Evolutionary conservation across 2,888 invertebrate species (phyloP), one percentile per base, ranked within the genome.

Genomic region (Entomobrya multifasciata): DNA sequence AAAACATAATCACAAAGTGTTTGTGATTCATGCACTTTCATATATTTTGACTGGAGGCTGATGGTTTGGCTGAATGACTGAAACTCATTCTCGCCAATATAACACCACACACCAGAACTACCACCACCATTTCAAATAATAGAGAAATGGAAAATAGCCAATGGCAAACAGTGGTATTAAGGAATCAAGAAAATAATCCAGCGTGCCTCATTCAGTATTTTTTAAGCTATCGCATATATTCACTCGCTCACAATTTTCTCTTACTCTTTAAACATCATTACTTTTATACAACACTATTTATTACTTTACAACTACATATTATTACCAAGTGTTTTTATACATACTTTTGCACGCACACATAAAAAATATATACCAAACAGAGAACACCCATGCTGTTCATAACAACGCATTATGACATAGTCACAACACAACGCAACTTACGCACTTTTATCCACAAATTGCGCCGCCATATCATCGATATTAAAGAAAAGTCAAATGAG

Each of bases 291-390:
- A n/a, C n/a, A n/a, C n/a, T n/a, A n/a, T n/a, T n/a, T n/a, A n/a
- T n/a, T n/a, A n/a, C n/a, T n/a, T n/a, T n/a, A n/a, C n/a, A n/a
- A n/a, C n/a, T n/a, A n/a, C n/a, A n/a, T n/a, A n/a, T n/a, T n/a
- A n/a, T n/a, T n/a, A n/a, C n/a, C n/a, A n/a, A n/a, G n/a, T n/a
- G n/a, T n/a, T 70, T 47, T 70, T n/a, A 70, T 70, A 70, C 25
- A 70, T 70, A 44, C 70, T 47, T 70, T 70, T 25, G 15, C 70
- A 49, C 67, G 36, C 70, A 70, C 70, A 70, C 70, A 70, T 47
- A 8, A 36, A 36, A 36, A n/a, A n/a, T n/a, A n/a, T n/a, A 36
- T 36, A 36, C 36, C 36, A 36, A 8, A n/a, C n/a, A n/a, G n/a
- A n/a, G n/a, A n/a, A n/a, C n/a, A n/a, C n/a, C n/a, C n/a, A n/a